phyloP scores from a whole-genome alignment of 1,140 invertebrate species.

The Pogonomyrmex barbatus region DNA sequence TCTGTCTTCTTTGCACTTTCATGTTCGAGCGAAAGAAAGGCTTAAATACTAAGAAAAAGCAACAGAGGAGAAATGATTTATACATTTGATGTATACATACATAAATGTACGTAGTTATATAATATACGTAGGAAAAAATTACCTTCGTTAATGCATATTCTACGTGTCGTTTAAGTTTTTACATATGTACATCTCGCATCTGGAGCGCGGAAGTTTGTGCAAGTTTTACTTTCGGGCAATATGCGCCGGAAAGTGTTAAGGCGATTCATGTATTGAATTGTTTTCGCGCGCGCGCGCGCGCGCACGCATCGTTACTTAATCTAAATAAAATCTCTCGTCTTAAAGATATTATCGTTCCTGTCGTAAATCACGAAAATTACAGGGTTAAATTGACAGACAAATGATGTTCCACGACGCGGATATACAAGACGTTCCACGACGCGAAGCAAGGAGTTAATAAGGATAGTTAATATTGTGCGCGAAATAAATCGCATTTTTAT shows the following conservation, averaged over 20 bases:
- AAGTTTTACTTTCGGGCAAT: conserved; percentile 21
- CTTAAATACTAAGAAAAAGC: not conserved
- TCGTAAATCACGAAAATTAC: conserved; percentile 32
- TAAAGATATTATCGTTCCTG: conserved; percentile 12
- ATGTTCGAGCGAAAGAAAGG: not conserved
- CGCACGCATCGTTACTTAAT: not conserved
- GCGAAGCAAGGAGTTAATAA: conserved; percentile 11
- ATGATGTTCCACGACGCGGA: not conserved
- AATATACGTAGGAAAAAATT: not conserved
- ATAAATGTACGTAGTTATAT: not conserved
- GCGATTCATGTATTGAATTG: not conserved
- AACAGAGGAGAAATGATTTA: not conserved
- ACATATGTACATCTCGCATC: not conserved
- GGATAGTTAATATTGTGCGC: conserved; percentile 3
- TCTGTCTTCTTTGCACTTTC: not conserved
- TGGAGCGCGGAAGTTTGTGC: not conserved
- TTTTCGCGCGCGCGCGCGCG: not conserved
- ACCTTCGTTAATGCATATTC: not conserved
- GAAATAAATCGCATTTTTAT: conserved; percentile 50
- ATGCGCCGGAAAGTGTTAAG: not conserved
- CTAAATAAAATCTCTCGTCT: conserved; percentile 29
- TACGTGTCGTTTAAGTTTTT: not conserved
- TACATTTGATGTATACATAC: not conserved
- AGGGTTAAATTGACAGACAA: conserved; percentile 37
- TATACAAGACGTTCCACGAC: not conserved